phyloP scores from a whole-genome alignment of 2,113 vertebrate species.

The Syngnathus typhle region DNA sequence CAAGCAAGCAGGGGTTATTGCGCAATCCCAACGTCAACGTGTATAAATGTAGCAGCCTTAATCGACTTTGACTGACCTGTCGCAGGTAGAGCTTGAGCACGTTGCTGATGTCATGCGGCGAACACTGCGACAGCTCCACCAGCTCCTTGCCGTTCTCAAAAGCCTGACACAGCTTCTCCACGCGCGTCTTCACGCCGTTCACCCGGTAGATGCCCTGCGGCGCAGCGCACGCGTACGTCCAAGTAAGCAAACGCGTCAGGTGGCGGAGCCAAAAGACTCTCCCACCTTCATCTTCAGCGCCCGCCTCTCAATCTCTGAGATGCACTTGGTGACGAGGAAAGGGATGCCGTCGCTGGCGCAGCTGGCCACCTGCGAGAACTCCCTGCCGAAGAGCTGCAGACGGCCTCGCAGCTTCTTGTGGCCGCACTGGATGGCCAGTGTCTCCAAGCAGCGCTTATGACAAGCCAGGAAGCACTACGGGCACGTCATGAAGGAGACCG shows the following conservation, averaged over 20 bases:
- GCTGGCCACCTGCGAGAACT: constrained; percentile 73
- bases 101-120: constrained; percentile 92
- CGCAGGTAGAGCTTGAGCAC: constrained; percentile 96
- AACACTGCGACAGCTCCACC: constrained; percentile 91
- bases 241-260: background rate
- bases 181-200: constrained; percentile 90
- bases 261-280: background rate
- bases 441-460: constrained; percentile 95
- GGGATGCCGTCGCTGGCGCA: constrained; percentile 77
- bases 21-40: no score
- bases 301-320: constrained; percentile 84
- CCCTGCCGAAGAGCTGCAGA: constrained; percentile 87
- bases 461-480: constrained; percentile 88
- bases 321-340: constrained; percentile 88
- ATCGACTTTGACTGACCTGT: constrained; percentile 73
- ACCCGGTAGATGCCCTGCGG: constrained; percentile 92
- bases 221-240: no score
- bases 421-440: constrained; percentile 91
- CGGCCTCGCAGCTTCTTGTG: constrained; percentile 94
- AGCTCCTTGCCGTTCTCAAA: constrained; percentile 94
- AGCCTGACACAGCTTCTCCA: constrained; percentile 96
- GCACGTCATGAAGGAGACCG: background rate
- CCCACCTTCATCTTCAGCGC: constrained; percentile 88
- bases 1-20: background rate
- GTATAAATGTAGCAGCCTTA: no score